Conservation (phyloP, 1,140 invertebrate genomes). For the Lasioglossum albipes region DNA sequence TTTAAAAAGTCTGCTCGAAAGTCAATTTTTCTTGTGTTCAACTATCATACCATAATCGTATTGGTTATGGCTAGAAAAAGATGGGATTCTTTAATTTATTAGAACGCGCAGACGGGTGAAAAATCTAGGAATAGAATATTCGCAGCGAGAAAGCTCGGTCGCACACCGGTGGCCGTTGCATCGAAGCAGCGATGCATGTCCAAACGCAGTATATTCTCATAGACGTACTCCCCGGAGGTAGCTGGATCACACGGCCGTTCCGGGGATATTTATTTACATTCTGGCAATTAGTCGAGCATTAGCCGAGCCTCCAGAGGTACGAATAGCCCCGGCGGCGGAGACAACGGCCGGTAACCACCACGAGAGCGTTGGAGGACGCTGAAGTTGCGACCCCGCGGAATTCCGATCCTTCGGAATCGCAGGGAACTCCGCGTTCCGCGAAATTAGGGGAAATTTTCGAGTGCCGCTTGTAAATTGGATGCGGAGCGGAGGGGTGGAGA, state of each 20-base stretch:
- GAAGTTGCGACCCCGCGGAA: too few relatives aligned
- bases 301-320: conserved; percentile 55
- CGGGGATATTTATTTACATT: conserved; percentile 80
- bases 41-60: too few relatives aligned
- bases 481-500: background rate
- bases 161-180: conserved; percentile 33
- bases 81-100: too few relatives aligned
- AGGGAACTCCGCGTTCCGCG: background rate
- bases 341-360: background rate
- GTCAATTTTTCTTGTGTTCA: too few relatives aligned
- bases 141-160: too few relatives aligned
- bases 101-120: too few relatives aligned
- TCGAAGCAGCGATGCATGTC: conserved; percentile 77
- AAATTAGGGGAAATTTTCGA: background rate
- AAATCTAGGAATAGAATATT: too few relatives aligned
- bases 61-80: too few relatives aligned
- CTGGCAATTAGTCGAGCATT: conserved; percentile 77
- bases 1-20: too few relatives aligned
- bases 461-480: conserved; percentile 13
- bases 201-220: conserved; percentile 78
- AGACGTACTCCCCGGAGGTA: conserved; percentile 66
- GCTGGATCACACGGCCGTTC: conserved; percentile 65
- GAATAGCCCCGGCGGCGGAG: too few relatives aligned
- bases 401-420: too few relatives aligned
- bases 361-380: background rate